A percentile compares a stretch with the other conserved stretches of the same genome.
Conservation (phyloP, 2,797 vertebrate species). For the Chloroceryle inda region DNA sequence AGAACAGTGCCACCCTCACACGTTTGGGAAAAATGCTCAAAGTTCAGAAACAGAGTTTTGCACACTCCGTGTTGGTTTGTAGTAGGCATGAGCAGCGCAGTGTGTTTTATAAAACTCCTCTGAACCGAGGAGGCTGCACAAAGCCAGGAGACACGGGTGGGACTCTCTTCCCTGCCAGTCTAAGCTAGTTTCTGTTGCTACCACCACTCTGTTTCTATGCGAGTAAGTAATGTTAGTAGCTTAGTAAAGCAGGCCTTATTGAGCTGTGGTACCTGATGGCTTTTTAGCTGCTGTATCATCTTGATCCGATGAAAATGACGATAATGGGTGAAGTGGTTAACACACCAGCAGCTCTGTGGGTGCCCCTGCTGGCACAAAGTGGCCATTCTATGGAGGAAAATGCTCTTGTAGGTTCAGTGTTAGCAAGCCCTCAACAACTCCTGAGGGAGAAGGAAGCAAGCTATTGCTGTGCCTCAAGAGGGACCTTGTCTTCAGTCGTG, state of each 20-base stretch:
- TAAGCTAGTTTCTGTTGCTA: neutral
- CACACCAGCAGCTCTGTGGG: neutral
- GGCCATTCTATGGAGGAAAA: neutral
- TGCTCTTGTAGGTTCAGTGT: neutral
- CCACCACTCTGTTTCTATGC: neutral
- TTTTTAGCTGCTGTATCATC: neutral
- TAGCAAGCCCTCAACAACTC: neutral
- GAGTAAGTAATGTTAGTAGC: neutral
- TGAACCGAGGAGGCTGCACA: neutral
- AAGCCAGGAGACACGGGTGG: neutral
- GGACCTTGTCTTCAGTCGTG: neutral
- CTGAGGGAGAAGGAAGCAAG: neutral
- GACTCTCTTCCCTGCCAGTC: neutral
- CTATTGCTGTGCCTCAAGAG: neutral
- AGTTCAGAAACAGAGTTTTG: neutral
- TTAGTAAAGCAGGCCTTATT: neutral
- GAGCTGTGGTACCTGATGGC: neutral
- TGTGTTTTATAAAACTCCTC: neutral
- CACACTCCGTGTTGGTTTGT: fast-evolving
- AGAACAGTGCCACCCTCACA: neutral
- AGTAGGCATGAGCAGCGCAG: neutral
- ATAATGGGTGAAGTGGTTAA: neutral
- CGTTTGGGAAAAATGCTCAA: neutral
- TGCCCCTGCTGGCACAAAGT: neutral
- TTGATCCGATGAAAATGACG: neutral